phyloP scores from a whole-genome alignment of 2,888 invertebrate species.

The Drosophila buzzatii region DNA sequence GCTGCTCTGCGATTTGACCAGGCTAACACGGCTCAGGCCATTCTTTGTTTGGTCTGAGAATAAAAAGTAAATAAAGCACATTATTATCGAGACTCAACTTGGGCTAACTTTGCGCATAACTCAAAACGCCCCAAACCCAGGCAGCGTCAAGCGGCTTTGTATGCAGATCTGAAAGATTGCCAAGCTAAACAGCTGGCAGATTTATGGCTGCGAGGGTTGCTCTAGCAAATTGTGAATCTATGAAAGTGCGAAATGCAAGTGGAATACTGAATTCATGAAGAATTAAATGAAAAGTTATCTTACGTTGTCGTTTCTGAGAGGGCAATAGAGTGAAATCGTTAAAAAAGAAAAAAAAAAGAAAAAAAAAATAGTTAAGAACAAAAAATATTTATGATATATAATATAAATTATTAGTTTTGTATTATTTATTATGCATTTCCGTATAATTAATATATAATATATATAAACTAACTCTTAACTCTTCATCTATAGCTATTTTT shows the following conservation, averaged over 20 bases:
- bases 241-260: neutral
- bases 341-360: too few relatives aligned
- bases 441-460: too few relatives aligned
- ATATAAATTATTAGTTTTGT: too few relatives aligned
- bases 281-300: too few relatives aligned
- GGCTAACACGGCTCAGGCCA: slow-evolving; percentile 56
- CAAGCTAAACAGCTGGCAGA: slow-evolving; percentile 63
- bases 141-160: slow-evolving; percentile 22
- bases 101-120: slow-evolving; percentile 38
- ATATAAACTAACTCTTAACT: too few relatives aligned
- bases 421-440: too few relatives aligned
- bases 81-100: slow-evolving; percentile 23
- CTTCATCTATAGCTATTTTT: too few relatives aligned
- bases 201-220: slow-evolving; percentile 71
- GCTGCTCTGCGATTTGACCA: slow-evolving; percentile 70
- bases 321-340: too few relatives aligned
- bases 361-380: too few relatives aligned
- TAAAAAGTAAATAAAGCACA: neutral
- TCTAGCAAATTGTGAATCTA: neutral
- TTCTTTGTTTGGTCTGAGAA: slow-evolving; percentile 55
- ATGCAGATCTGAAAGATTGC: slow-evolving; percentile 36
- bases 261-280: too few relatives aligned
- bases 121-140: slow-evolving; percentile 40
- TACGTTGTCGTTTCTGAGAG: too few relatives aligned
- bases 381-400: too few relatives aligned